Evolutionary conservation across 2,113 vertebrate species (phyloP), one percentile per base, ranked within the genome.

Genomic region (Pandion haliaetus): DNA sequence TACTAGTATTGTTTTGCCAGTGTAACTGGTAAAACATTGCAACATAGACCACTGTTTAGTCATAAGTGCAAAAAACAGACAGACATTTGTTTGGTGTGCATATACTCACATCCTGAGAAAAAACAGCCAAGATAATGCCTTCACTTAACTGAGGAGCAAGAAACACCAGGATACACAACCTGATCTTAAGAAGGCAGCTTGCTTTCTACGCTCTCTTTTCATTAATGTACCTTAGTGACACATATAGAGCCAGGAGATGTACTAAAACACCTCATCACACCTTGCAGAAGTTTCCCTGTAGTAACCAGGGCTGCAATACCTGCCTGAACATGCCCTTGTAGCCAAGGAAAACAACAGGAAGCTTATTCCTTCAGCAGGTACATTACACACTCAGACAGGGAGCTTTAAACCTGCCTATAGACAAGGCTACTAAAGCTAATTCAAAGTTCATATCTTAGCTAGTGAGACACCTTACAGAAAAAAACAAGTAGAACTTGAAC

Each of bases 71-170:
- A 36, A 61, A 80, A 20, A 50, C 5, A 92, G 21, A 45, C 5
- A 83, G 4, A 61, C 3, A 10, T 23, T 80, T 72, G 4, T 23
- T n/a, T 14, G 1, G 18, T 5, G 12, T 3, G 8, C 0, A 0
- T 0, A 2, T 86, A 96, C 91, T 96, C 81, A 91, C 91, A 69
- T 19, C 16, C 9, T 24, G 31, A 61, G 36, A 38, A 40, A 84
- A 85, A 23, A 2, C 45, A 90, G 17, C 15, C 31, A 44, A 79
- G 54, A 26, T 3, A 19, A 66, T 16, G 1, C 36, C 58, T 91
- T 80, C 55, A 3, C 34, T 82, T 76, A 63, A 26, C 17, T 4
- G 19, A 78, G n/a, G 20, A 89, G n/a, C 17, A 63, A 61, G 44
- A 32, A 70, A 7, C 3, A 55, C 28, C 4, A 66, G 36, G 9